These are phyloP conservation scores for Metridium senile DNA, from an alignment of 92 coral and sea anemone genomes.

Conservation along the genomic window DNA sequence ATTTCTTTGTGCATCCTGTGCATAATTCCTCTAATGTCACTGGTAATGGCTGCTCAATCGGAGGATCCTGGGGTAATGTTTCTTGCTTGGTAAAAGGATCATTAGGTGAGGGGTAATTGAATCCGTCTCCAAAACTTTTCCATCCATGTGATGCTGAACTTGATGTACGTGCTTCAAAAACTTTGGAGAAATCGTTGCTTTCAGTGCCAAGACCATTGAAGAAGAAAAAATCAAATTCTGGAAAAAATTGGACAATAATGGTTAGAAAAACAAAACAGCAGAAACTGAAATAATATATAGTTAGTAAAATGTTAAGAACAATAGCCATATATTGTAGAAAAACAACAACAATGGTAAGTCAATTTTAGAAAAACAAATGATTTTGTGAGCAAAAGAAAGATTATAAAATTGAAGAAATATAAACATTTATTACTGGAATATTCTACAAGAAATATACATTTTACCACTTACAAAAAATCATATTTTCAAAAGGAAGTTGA, in stretches of 20 bases:
- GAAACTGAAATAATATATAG: no score
- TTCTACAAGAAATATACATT: no score
- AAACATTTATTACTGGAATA: no score
- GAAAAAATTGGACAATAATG: background rate
- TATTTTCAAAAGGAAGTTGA: no score
- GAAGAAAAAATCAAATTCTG: conserved; percentile 61
- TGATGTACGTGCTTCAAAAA: conserved; percentile 42
- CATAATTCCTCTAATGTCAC: conserved; percentile 86
- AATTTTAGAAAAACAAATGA: no score
- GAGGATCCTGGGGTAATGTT: conserved; percentile 67
- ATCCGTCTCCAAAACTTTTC: conserved; percentile 62
- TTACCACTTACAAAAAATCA: no score
- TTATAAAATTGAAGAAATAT: no score
- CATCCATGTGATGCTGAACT: conserved; percentile 52
- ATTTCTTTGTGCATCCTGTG: conserved; percentile 71
- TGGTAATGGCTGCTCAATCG: conserved; percentile 71
- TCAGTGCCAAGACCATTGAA: conserved; percentile 49
- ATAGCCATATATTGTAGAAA: no score
- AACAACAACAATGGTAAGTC: no score
- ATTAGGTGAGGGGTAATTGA: conserved; percentile 57
- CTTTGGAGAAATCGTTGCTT: conserved; percentile 31
- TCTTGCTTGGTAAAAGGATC: conserved; percentile 63
- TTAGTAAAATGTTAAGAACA: no score
- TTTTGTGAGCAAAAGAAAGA: no score
- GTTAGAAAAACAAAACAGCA: background rate